Percentiles rank a stretch among this genome's conserved stretches.
phyloP scores from a whole-genome alignment of 2,797 vertebrate genomes.

The Florisuga fusca region DNA sequence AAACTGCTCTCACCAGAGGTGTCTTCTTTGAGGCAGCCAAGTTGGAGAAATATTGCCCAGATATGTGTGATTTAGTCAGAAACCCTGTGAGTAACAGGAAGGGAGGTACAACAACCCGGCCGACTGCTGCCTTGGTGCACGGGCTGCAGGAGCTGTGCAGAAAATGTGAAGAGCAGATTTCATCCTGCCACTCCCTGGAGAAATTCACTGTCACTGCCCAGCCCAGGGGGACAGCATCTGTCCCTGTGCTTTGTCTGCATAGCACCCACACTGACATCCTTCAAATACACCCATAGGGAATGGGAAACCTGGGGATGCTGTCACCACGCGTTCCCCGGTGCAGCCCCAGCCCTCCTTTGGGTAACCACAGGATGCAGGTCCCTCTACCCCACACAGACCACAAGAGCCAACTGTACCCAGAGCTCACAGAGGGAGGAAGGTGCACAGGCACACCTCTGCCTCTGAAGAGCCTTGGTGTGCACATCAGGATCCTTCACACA shows the following conservation, averaged over 20 bases:
- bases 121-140: background rate
- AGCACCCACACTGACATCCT: background rate
- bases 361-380: background rate
- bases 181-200: background rate
- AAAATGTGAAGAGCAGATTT: background rate
- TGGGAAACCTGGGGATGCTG: background rate
- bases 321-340: background rate
- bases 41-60: slow-evolving; percentile 7
- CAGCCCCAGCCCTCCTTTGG: background rate
- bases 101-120: background rate
- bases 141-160: accelerated
- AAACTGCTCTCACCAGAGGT: background rate
- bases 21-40: slow-evolving; percentile 1
- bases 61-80: slow-evolving; percentile 48
- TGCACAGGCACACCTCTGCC: background rate
- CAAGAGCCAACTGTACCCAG: background rate
- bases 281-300: accelerated
- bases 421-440: background rate
- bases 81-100: slow-evolving; percentile 60
- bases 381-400: background rate
- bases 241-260: background rate
- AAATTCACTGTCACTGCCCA: background rate
- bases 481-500: background rate
- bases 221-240: accelerated
- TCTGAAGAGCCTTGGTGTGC: background rate